A percentile compares a stretch with the other conserved stretches of the same genome.
Evolutionary conservation across 2,113 vertebrate genomes (phyloP).

Genomic region (Tychaedon coryphoeus): DNA sequence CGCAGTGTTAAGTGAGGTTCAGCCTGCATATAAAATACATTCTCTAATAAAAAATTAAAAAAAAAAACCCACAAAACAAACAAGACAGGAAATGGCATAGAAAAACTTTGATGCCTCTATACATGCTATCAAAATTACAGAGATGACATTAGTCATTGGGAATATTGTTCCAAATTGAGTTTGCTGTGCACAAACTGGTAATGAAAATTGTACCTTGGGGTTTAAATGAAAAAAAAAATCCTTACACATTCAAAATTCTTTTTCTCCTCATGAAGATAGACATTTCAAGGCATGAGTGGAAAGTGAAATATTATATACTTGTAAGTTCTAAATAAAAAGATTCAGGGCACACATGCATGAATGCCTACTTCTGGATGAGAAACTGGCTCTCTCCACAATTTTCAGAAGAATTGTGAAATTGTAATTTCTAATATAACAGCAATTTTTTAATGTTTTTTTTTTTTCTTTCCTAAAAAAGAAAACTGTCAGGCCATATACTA

Average conservation of each 20-base stretch:
- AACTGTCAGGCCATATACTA: not conserved
- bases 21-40: constrained; percentile 38
- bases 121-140: not conserved
- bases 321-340: not conserved
- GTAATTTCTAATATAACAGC: constrained; percentile 2
- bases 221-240: not conserved
- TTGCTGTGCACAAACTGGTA: not conserved
- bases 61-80: not conserved
- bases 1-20: constrained; percentile 51
- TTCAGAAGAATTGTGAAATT: not conserved
- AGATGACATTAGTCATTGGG: not conserved
- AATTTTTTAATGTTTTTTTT: not conserved
- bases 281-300: not conserved
- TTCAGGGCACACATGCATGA: not conserved
- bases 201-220: not conserved
- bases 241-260: not conserved
- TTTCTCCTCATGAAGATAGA: not conserved
- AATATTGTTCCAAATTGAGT: not conserved
- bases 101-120: not conserved
- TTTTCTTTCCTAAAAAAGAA: not conserved
- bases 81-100: not conserved
- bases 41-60: not conserved
- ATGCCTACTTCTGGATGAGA: not conserved
- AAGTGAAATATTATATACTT: not conserved
- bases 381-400: not conserved